Evolutionary conservation across 2,113 vertebrate species (phyloP).

Genomic region (Alethe castanea): DNA sequence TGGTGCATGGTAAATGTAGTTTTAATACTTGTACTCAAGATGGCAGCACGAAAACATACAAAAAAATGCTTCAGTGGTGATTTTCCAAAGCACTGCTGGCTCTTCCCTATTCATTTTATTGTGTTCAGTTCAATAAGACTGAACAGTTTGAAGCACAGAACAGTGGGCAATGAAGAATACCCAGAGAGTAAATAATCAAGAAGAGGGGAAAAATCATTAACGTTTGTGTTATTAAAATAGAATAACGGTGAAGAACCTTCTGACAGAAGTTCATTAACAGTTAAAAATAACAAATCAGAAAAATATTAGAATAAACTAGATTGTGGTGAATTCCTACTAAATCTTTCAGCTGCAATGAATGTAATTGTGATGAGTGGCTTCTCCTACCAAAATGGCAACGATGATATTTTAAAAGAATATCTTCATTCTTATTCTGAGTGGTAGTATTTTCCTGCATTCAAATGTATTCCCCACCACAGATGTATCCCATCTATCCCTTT

Average conservation of each 20-base stretch:
- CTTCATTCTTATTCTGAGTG: background rate
- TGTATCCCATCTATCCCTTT: background rate
- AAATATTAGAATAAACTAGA: background rate
- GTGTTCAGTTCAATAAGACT: background rate
- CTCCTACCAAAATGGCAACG: background rate
- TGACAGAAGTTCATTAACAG: background rate
- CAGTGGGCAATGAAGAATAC: background rate
- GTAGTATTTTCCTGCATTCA: background rate
- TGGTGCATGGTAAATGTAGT: background rate
- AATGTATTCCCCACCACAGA: background rate
- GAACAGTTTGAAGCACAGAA: background rate
- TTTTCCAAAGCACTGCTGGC: background rate
- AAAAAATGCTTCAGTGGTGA: background rate
- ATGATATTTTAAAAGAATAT: background rate
- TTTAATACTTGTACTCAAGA: conserved; percentile 9
- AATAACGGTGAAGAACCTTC: background rate
- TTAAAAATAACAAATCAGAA: background rate
- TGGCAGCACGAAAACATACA: conserved; percentile 58
- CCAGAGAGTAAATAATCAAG: background rate
- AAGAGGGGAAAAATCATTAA: background rate
- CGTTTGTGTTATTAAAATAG: background rate
- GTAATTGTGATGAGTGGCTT: background rate
- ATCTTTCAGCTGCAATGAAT: background rate
- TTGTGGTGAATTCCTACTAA: background rate
- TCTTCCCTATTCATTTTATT: background rate